Evolutionary conservation across 2,797 vertebrate genomes (phyloP).

Genomic region (Bovichtus diacanthus): DNA sequence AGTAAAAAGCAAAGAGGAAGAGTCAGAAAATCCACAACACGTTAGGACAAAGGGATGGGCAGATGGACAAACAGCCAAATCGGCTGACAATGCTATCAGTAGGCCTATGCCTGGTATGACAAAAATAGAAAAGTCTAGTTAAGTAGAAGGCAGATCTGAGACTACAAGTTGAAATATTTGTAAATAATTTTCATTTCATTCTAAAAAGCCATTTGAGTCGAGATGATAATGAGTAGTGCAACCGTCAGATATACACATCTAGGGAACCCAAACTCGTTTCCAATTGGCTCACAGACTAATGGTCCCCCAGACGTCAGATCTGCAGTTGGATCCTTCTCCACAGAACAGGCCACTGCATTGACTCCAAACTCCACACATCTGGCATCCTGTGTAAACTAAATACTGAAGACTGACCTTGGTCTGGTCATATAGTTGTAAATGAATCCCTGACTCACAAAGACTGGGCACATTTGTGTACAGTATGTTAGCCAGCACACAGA

Average conservation of each 20-base stretch:
- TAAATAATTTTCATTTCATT: not conserved
- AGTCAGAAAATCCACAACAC: not conserved
- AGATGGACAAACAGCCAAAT: not conserved
- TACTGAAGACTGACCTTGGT: not conserved
- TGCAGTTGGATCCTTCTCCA: not conserved
- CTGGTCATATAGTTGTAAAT: conserved; percentile 19
- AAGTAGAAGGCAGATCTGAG: not conserved
- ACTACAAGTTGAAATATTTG: not conserved
- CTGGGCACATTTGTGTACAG: conserved; percentile 23
- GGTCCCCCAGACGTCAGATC: not conserved
- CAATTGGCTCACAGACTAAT: not conserved
- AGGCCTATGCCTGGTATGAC: not conserved
- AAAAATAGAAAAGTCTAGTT: not conserved
- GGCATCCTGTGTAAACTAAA: not conserved
- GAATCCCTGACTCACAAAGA: conserved; percentile 44
- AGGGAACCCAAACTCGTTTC: not conserved
- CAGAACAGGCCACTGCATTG: not conserved
- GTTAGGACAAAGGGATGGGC: not conserved
- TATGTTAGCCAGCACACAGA: not conserved
- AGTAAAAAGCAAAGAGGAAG: not conserved
- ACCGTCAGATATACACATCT: not conserved
- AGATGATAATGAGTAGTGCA: not conserved
- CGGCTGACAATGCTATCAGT: no score
- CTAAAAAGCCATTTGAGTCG: not conserved
- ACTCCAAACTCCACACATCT: conserved; percentile 7